phyloP scores from a whole-genome alignment of 1,140 invertebrate species.

The Atta colombica region DNA sequence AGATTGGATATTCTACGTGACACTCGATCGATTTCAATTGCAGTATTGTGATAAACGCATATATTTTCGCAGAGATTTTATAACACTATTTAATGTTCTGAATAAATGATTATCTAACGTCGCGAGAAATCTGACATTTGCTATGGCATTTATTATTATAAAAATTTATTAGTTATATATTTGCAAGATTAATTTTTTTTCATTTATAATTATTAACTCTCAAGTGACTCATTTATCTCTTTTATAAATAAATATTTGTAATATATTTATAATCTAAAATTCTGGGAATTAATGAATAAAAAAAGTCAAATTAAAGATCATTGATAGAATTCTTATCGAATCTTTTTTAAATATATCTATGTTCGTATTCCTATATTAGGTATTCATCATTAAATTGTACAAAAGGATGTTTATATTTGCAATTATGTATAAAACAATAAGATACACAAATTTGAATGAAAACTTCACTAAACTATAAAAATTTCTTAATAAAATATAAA shows the following conservation, averaged over 20 bases:
- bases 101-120: conserved; percentile 8
- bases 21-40: conserved; percentile 33
- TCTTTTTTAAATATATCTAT: not conserved
- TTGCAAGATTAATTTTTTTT: not conserved
- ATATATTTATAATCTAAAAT: not conserved
- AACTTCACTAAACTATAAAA: not conserved
- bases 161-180: not conserved
- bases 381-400: not conserved
- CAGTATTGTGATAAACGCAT: conserved; percentile 18
- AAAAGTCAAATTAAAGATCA: not conserved
- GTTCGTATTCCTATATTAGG: not conserved
- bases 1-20: conserved; percentile 23
- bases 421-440: not conserved
- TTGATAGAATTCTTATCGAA: not conserved
- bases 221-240: not conserved
- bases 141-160: not conserved
- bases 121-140: not conserved
- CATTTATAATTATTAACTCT: not conserved
- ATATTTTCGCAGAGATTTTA: not conserved
- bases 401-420: not conserved
- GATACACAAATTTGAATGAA: not conserved
- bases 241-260: not conserved
- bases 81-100: not conserved
- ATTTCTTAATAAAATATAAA: conserved; percentile 10
- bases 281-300: not conserved